Evolutionary conservation across 2,888 invertebrate species (phyloP), one percentile per base, ranked within the genome.

Genomic region (Operophtera brumata): DNA sequence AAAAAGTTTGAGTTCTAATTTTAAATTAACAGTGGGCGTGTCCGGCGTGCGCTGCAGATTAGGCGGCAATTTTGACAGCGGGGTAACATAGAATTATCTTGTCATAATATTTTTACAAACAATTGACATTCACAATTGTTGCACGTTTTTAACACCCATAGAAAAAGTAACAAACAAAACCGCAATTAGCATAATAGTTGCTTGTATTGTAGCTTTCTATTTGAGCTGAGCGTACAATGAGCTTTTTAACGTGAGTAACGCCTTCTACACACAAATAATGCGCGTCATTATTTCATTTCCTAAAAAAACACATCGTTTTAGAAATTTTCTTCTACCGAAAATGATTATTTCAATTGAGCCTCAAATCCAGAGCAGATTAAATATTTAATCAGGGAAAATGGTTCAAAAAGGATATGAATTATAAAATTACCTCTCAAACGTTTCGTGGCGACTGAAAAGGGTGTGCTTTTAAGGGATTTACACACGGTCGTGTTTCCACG

Each of bases 101-200:
- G 90, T 90, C 90, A 89, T 81, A 90, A 90, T 88, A 90, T 89
- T 90, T 83, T 90, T 75, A 75, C 87, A 90, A 90, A 89, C 89
- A 88, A 88, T 89, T 78, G 74, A 73, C 67, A 73, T 71, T 72
- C 72, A 63, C 61, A 77, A 77, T 77, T 65, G 72, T 64, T 61
- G 57, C 62, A 63, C 58, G 57, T 64, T 65, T 65, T 66, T 54
- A 54, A 77, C 84, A 71, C 87, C 85, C 77, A 80, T 69, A 75
- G 80, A 74, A 66, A 46, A 59, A 61, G 64, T 70, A 85, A 88
- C 86, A 86, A 87, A 85, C 82, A 83, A 84, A 89, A 90, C 90
- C 90, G 89, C 90, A 90, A 90, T 90, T 90, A 89, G 89, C 89
- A 84, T 89, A 89, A 86, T 82, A 75, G 81, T 75, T 81, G 78